Evolutionary conservation across 2,113 vertebrate species (phyloP).

Genomic region (Corythornis cristatus): DNA sequence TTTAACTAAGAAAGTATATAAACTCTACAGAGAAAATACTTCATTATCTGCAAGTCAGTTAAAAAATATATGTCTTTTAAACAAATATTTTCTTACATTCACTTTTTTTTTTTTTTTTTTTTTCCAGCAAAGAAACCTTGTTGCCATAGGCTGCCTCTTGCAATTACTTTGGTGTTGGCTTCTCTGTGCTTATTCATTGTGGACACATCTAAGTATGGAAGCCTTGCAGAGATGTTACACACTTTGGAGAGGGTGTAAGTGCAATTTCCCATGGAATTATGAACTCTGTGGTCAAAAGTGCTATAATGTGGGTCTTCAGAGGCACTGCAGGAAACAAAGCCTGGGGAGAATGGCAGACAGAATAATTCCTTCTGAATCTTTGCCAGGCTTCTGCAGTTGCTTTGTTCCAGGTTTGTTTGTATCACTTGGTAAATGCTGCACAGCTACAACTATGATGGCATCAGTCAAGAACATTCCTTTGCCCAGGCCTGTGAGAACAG

Average conservation of each 20-base stretch:
- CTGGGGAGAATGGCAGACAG: not conserved
- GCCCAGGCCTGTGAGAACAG: no score
- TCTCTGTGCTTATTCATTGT: slow-evolving; percentile 87
- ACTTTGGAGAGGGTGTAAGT: slow-evolving; percentile 85
- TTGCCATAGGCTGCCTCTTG: slow-evolving; percentile 71
- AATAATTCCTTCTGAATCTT: not conserved
- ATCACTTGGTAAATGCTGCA: not conserved
- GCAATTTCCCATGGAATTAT: slow-evolving; percentile 90
- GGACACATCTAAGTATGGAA: slow-evolving; percentile 82
- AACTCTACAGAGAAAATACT: not conserved
- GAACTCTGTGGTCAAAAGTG: slow-evolving; percentile 61
- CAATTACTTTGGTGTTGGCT: slow-evolving; percentile 79
- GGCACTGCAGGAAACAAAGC: slow-evolving; percentile 1
- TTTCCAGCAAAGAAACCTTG: slow-evolving; percentile 80
- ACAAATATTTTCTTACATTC: slow-evolving; percentile 73
- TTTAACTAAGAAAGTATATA: not conserved
- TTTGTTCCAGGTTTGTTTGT: not conserved
- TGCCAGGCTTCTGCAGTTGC: not conserved
- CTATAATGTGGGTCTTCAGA: slow-evolving; percentile 69
- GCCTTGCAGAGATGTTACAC: slow-evolving; percentile 70
- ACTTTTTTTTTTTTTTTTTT: slow-evolving; percentile 79
- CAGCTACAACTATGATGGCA: not conserved
- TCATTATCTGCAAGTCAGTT: not conserved
- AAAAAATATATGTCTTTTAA: not conserved
- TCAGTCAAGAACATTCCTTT: not conserved